A percentile compares a stretch with the other conserved stretches of the same genome.
Conservation (phyloP, 2,113 vertebrate genomes). For the Grantiella picta region DNA sequence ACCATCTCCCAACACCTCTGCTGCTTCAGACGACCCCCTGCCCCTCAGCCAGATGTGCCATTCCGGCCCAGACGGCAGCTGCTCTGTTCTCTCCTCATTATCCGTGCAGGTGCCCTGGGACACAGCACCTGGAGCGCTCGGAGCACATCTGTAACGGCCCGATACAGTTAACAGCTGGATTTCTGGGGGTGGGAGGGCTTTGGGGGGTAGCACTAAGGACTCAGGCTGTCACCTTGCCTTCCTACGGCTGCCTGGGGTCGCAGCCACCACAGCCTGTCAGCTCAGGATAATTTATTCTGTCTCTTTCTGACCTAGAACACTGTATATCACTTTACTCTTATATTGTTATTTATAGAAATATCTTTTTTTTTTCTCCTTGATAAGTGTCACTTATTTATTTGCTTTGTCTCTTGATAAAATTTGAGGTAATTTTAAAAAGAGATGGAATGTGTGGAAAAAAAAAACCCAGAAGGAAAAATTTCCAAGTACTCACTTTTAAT, state of each 20-base stretch:
- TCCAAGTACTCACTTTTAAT: background rate
- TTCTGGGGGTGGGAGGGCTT: background rate
- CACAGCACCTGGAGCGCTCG: background rate
- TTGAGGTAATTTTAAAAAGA: background rate
- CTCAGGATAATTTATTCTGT: conserved; percentile 24
- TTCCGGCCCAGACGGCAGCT: background rate
- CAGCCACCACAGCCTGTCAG: accelerated
- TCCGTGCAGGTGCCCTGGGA: background rate
- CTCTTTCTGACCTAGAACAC: background rate
- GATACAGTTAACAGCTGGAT: background rate
- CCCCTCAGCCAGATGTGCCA: background rate
- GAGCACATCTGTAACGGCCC: background rate
- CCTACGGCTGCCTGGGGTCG: background rate
- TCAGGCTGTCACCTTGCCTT: background rate
- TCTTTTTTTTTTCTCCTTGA: background rate
- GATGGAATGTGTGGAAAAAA: background rate
- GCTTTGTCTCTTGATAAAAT: background rate
- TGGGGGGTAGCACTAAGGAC: background rate
- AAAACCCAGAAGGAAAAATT: background rate
- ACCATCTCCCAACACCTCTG: background rate
- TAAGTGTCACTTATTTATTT: conserved; percentile 38
- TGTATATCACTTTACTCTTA: background rate
- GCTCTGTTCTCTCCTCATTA: conserved; percentile 16
- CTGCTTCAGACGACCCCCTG: background rate
- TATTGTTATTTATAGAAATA: conserved; percentile 46